A percentile compares a stretch with the other conserved stretches of the same genome.
phyloP scores from a whole-genome alignment of 2,113 vertebrate species.

The Choloepus hoffmanni region DNA sequence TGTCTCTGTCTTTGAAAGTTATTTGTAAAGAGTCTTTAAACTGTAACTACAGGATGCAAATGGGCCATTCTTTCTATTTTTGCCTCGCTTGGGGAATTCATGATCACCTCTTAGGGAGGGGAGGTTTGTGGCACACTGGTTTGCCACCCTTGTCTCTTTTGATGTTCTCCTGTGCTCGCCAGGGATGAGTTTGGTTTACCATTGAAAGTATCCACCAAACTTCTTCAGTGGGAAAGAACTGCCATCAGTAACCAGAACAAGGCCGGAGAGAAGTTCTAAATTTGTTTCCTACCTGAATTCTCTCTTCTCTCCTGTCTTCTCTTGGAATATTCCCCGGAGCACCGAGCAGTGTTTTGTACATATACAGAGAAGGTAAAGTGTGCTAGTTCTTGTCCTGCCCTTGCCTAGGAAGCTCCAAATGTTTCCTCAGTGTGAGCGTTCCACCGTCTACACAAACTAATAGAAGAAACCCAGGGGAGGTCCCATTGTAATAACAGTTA shows the following conservation, averaged over 20 bases:
- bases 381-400: slow-evolving; percentile 55
- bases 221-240: neutral
- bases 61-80: neutral
- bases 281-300: neutral
- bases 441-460: slow-evolving; percentile 79
- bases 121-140: neutral
- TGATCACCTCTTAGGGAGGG: neutral
- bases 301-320: neutral
- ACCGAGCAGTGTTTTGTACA: slow-evolving; percentile 74
- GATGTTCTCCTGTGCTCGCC: neutral
- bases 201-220: neutral
- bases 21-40: slow-evolving; percentile 4
- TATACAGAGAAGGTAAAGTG: slow-evolving; percentile 77
- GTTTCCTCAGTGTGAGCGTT: slow-evolving; percentile 74
- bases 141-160: neutral
- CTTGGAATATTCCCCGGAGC: neutral
- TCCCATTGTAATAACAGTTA: slow-evolving; percentile 80
- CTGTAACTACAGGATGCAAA: neutral
- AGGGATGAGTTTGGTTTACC: neutral
- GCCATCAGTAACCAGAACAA: neutral
- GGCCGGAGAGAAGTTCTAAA: neutral
- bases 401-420: slow-evolving; percentile 64
- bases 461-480: slow-evolving; percentile 49
- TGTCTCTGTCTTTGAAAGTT: neutral
- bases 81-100: neutral